phyloP scores from a whole-genome alignment of 2,113 vertebrate species.

The Arothron firmamentum region DNA sequence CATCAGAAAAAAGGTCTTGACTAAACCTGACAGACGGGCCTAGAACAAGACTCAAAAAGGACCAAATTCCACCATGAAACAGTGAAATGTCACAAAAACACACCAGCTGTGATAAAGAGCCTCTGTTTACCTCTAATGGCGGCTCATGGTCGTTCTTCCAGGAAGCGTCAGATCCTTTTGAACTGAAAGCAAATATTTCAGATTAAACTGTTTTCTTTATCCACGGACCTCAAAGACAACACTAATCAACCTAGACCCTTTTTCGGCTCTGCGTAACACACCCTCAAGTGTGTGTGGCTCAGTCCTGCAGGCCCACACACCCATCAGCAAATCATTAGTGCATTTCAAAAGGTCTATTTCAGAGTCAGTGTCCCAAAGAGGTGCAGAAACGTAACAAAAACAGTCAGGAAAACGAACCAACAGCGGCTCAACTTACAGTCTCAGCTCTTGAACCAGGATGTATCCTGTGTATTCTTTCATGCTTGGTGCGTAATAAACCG shows the following conservation, averaged over 20 bases:
- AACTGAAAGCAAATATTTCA: constrained; percentile 60
- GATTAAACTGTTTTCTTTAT: no score
- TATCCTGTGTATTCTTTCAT: constrained; percentile 88
- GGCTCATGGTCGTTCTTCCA: constrained; percentile 97
- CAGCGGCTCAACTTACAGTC: constrained; percentile 50
- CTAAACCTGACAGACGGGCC: background rate
- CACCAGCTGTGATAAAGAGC: background rate
- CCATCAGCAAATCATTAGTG: no score
- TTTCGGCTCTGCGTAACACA: no score
- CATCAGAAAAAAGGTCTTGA: background rate
- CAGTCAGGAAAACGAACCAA: background rate
- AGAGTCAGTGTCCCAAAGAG: no score
- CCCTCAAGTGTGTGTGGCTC: no score
- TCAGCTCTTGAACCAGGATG: constrained; percentile 84
- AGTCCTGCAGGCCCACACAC: no score
- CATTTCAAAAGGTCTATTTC: no score
- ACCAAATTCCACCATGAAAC: background rate
- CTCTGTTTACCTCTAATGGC: constrained; percentile 77
- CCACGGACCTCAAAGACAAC: no score
- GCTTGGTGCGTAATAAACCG: constrained; percentile 84
- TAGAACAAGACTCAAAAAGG: background rate
- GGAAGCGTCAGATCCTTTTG: constrained; percentile 91
- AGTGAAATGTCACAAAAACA: background rate
- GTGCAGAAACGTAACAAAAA: no score
- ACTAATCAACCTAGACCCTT: no score